A percentile compares a stretch with the other conserved stretches of the same genome.
Evolutionary conservation across 2,888 invertebrate species (phyloP).

Genomic region (Altica lythri): DNA sequence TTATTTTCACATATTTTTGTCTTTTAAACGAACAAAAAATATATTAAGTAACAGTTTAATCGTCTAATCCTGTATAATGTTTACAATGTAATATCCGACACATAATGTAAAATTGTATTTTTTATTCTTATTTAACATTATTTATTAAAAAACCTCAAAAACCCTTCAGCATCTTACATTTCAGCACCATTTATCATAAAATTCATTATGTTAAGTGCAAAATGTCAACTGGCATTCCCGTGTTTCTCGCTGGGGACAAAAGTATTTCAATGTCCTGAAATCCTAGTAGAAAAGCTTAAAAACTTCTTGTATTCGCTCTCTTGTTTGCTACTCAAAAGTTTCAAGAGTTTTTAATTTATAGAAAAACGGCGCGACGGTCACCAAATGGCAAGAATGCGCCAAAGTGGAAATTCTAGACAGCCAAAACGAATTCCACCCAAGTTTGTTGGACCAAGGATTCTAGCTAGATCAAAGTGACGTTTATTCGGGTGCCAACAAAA

Average conservation of each 20-base stretch:
- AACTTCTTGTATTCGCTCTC: conserved; percentile 12
- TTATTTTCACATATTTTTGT: too few species aligned
- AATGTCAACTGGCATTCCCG: background rate
- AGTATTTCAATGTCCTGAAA: conserved; percentile 11
- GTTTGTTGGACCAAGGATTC: conserved; percentile 1
- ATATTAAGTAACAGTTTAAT: too few species aligned
- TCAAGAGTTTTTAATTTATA: conserved; percentile 30
- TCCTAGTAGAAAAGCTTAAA: conserved; percentile 8
- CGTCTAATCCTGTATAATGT: too few species aligned
- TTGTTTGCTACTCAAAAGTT: conserved; percentile 5
- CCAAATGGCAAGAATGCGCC: conserved; percentile 27
- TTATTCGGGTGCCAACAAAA: too few species aligned
- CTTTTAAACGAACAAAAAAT: too few species aligned
- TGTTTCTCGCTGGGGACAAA: background rate
- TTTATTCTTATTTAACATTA: too few species aligned
- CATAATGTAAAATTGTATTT: too few species aligned
- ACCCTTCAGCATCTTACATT: background rate
- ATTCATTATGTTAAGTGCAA: conserved; percentile 10
- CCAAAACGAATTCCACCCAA: conserved; percentile 26
- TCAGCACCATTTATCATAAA: conserved; percentile 3
- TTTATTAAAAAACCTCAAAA: too few species aligned
- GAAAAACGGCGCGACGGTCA: conserved; percentile 22
- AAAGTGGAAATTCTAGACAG: conserved; percentile 29
- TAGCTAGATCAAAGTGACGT: too few species aligned
- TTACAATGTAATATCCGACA: too few species aligned